Percentiles rank a stretch among this genome's conserved stretches.
Conservation (phyloP, 2,113 vertebrate genomes). For the Vulpes vulpes region DNA sequence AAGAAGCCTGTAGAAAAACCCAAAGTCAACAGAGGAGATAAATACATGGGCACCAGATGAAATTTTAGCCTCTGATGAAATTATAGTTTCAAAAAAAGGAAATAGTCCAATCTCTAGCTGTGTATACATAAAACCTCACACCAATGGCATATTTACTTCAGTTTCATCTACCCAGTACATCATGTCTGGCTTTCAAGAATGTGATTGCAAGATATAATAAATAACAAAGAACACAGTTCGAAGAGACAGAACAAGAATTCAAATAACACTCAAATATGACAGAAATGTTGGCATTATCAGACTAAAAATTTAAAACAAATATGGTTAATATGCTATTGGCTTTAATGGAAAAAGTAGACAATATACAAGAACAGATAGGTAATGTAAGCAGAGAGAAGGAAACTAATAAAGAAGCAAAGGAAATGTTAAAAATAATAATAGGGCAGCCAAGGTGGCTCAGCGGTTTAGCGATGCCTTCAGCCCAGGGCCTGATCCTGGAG, state of each 20-base stretch:
- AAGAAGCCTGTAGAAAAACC: background rate
- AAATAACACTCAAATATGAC: background rate
- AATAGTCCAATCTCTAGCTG: background rate
- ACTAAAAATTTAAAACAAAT: background rate
- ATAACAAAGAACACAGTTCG: background rate
- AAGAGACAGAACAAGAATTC: background rate
- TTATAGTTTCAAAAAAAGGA: background rate
- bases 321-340: background rate
- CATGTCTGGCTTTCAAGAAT: background rate
- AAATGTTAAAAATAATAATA: background rate
- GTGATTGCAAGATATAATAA: background rate
- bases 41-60: background rate
- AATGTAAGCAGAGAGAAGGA: background rate
- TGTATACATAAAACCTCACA: background rate
- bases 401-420: background rate
- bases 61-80: background rate
- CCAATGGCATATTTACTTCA: background rate
- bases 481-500: too few species aligned
- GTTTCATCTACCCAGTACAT: background rate
- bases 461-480: too few species aligned
- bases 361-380: background rate
- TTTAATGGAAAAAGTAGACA: background rate
- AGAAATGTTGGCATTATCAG: background rate
- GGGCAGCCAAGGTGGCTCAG: too few species aligned
- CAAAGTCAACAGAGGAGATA: background rate